Evolutionary conservation across 2,113 vertebrate species (phyloP).

Genomic region (Actenoides hombroni): DNA sequence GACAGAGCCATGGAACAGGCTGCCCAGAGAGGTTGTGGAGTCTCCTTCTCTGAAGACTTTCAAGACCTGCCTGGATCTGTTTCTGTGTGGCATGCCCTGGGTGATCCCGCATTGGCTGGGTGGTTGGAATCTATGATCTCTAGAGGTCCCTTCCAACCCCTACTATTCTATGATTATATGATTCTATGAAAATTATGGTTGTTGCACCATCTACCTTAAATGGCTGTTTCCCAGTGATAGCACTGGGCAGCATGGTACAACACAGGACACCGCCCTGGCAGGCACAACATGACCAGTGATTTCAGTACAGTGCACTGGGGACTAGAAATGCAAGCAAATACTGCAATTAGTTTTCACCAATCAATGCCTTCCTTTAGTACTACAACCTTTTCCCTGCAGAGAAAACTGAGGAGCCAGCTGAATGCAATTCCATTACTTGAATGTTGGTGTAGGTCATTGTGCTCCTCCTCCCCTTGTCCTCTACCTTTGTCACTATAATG

Average conservation of each 20-base stretch:
- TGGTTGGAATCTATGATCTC: too few species aligned
- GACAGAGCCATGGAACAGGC: too few species aligned
- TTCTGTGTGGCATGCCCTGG: too few species aligned
- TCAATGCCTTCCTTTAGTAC: neutral
- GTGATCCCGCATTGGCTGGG: too few species aligned
- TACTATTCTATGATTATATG: too few species aligned
- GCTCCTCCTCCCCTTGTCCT: neutral
- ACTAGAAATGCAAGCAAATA: neutral
- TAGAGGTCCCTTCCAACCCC: too few species aligned
- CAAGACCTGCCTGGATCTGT: too few species aligned
- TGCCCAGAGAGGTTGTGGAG: too few species aligned
- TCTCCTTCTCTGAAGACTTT: too few species aligned
- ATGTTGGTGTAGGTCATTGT: neutral
- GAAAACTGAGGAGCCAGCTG: neutral
- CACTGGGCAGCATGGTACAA: neutral
- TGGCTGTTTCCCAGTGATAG: neutral
- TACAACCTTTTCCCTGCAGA: neutral
- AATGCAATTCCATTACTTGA: neutral
- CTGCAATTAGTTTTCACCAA: neutral
- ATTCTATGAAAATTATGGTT: neutral
- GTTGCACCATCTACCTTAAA: neutral
- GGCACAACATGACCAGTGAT: neutral
- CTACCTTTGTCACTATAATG: neutral
- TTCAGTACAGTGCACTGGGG: neutral
- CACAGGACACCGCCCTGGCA: neutral